phyloP scores from a whole-genome alignment of 2,888 invertebrate genomes.

The Alentia gelatinosa region DNA sequence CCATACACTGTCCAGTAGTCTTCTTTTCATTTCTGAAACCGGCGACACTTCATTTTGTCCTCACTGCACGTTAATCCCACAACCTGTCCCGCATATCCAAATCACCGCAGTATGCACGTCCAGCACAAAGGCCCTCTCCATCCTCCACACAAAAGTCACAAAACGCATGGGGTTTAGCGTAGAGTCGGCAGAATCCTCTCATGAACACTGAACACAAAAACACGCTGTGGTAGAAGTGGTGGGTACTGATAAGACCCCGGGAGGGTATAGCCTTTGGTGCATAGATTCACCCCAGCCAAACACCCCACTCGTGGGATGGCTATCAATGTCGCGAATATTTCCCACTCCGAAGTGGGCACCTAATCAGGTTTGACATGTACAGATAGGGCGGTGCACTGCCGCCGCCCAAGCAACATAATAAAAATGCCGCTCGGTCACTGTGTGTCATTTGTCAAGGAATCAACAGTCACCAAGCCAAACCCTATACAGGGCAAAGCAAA shows the following conservation, averaged over 20 bases:
- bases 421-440: not conserved
- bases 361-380: not conserved
- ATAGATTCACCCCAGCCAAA: not conserved
- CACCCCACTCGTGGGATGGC: not conserved
- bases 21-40: not conserved
- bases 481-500: not conserved
- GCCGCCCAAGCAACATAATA: not conserved
- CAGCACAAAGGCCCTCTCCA: too few relatives aligned
- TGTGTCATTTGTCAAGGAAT: not conserved
- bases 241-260: not conserved
- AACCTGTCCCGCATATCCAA: too few relatives aligned
- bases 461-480: not conserved
- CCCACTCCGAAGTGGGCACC: not conserved
- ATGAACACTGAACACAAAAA: not conserved
- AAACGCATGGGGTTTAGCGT: too few relatives aligned
- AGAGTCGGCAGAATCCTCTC: too few relatives aligned
- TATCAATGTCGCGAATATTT: conserved; percentile 17
- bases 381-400: not conserved
- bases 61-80: too few relatives aligned
- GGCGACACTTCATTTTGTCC: too few relatives aligned
- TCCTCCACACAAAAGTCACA: too few relatives aligned
- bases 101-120: too few relatives aligned
- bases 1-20: not conserved
- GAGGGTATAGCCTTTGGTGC: too few relatives aligned
- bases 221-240: not conserved